Evolutionary conservation across 2,888 invertebrate species (phyloP).

Genomic region (Ennomos quercinarius): DNA sequence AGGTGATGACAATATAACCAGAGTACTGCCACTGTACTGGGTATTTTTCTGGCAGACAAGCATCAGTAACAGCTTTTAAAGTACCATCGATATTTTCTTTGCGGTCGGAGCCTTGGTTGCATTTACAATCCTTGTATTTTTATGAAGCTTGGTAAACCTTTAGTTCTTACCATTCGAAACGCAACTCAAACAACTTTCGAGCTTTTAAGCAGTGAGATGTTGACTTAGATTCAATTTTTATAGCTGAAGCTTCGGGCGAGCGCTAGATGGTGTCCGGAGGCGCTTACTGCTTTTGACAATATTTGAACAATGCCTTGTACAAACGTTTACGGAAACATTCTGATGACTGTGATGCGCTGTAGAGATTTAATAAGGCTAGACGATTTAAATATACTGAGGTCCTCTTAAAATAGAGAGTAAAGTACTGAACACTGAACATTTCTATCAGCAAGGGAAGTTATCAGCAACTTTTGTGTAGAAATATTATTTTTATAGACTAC

Average conservation of each 20-base stretch:
- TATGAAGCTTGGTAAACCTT: slow-evolving; percentile 5
- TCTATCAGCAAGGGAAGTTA: no score
- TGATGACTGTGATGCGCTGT: slow-evolving; percentile 1
- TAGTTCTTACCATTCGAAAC: slow-evolving; percentile 29
- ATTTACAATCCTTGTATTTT: no score
- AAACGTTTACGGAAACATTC: slow-evolving; percentile 41
- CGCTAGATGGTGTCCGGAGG: slow-evolving; percentile 45
- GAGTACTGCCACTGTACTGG: no score
- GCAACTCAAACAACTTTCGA: slow-evolving; percentile 29
- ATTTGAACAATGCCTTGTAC: slow-evolving; percentile 52
- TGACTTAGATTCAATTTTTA: slow-evolving; percentile 50
- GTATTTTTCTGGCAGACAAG: no score
- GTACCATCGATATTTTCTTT: no score
- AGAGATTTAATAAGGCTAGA: neutral
- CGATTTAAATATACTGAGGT: neutral
- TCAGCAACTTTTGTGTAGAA: no score
- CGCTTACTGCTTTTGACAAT: slow-evolving; percentile 56
- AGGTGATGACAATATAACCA: no score
- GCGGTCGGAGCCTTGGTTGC: no score
- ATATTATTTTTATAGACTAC: no score
- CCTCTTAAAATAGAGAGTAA: neutral
- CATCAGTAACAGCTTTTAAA: no score
- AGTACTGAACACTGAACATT: no score
- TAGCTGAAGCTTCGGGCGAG: slow-evolving; percentile 39
- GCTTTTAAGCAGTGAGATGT: slow-evolving; percentile 36